Conservation (phyloP, 1,140 invertebrate genomes). For the Hyphantria cunea region DNA sequence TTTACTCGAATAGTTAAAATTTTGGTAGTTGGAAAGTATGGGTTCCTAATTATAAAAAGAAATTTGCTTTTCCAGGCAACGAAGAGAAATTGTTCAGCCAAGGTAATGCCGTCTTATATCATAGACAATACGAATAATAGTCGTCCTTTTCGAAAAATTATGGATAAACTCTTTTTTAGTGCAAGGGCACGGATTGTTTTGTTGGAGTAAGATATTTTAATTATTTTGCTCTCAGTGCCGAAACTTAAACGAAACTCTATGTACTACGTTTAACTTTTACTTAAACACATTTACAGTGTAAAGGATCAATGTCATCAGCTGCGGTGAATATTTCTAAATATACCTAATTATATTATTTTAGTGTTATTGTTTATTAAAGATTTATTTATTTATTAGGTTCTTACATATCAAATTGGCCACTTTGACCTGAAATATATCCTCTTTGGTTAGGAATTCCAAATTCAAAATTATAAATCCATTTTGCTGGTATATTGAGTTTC, state of each 20-base stretch:
- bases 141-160: no score
- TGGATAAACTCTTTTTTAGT: not conserved
- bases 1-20: no score
- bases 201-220: not conserved
- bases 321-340: conserved; percentile 21
- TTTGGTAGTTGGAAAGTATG: no score
- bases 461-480: no score
- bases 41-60: no score
- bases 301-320: conserved; percentile 33
- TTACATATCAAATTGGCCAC: no score
- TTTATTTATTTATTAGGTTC: not conserved
- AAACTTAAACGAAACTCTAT: conserved; percentile 3
- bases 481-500: no score
- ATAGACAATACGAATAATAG: no score
- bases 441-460: no score
- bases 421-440: no score
- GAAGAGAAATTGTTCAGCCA: not conserved
- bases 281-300: conserved; percentile 30
- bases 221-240: not conserved
- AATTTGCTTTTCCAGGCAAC: not conserved
- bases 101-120: not conserved
- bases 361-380: no score
- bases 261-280: conserved; percentile 14
- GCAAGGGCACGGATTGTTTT: not conserved
- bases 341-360: not conserved